phyloP scores from a whole-genome alignment of 2,113 vertebrate species.

The Pardalotus punctatus region DNA sequence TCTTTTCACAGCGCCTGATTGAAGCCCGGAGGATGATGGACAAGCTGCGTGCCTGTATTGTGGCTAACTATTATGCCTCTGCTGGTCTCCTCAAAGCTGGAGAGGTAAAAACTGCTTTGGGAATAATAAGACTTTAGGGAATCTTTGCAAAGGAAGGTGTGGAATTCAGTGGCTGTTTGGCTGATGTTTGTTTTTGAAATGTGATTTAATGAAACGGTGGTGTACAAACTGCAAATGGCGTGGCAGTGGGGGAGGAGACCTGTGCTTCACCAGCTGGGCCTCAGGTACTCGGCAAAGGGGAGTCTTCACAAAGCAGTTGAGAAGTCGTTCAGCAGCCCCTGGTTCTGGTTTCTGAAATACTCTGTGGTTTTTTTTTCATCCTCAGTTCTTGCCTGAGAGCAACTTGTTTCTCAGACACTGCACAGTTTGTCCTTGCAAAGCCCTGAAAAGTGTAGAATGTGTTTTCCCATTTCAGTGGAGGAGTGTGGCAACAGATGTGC shows the following conservation, averaged over 20 bases:
- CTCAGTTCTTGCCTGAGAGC: not conserved
- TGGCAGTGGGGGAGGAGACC: not conserved
- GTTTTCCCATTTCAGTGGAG: not conserved
- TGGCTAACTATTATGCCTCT: conserved; percentile 96
- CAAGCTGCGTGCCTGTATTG: conserved; percentile 95
- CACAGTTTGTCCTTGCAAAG: not conserved
- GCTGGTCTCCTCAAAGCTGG: conserved; percentile 87
- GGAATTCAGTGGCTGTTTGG: not conserved
- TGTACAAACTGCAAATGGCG: not conserved
- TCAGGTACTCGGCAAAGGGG: rapidly evolving
- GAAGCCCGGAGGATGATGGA: conserved; percentile 99
- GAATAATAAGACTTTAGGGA: not conserved
- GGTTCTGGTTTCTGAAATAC: not conserved
- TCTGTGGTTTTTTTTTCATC: not conserved
- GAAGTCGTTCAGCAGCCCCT: not conserved
- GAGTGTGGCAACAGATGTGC: not conserved
- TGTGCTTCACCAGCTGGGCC: not conserved
- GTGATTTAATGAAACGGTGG: not conserved
- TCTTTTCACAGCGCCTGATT: conserved; percentile 83
- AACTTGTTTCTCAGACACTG: not conserved
- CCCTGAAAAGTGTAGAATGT: not conserved
- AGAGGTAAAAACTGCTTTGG: conserved; percentile 78
- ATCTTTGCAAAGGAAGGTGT: not conserved
- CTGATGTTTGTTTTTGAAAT: not conserved
- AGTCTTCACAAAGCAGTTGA: not conserved